phyloP scores from a whole-genome alignment of 2,888 invertebrate species.

The Lathronympha strigana region DNA sequence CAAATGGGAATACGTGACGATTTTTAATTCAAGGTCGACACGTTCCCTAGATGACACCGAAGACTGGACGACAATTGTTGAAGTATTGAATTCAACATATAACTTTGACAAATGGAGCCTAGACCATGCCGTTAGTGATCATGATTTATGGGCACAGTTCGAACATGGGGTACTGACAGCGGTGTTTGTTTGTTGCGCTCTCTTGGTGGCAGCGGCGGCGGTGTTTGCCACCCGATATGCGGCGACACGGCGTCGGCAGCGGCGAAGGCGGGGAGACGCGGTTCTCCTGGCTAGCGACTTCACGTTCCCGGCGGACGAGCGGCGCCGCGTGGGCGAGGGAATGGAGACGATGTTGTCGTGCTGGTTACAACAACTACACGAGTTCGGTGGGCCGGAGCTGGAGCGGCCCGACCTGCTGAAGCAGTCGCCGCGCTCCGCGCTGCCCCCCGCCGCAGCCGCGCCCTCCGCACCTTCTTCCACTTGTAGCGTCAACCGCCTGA shows the following conservation, averaged over 20 bases:
- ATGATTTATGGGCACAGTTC: slow-evolving; percentile 42
- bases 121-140: slow-evolving; percentile 33
- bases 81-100: slow-evolving; percentile 48
- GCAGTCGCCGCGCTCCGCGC: slow-evolving; percentile 85
- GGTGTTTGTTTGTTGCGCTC: slow-evolving; percentile 42
- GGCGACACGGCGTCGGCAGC: slow-evolving; percentile 52
- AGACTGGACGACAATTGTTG: slow-evolving; percentile 52
- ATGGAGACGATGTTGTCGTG: slow-evolving; percentile 94
- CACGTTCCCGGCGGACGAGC: slow-evolving; percentile 64
- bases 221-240: slow-evolving; percentile 38
- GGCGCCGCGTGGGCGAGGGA: slow-evolving; percentile 84
- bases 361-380: slow-evolving; percentile 93
- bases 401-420: slow-evolving; percentile 94
- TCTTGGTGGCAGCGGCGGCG: slow-evolving; percentile 43
- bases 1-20: slow-evolving; percentile 53
- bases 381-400: slow-evolving; percentile 92
- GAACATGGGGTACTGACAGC: slow-evolving; percentile 43
- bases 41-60: slow-evolving; percentile 49
- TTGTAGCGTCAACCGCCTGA: slow-evolving; percentile 74
- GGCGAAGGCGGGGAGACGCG: slow-evolving; percentile 53
- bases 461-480: slow-evolving; percentile 81
- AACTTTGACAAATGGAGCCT: slow-evolving; percentile 46
- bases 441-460: slow-evolving; percentile 46
- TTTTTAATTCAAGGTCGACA: slow-evolving; percentile 49
- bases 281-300: slow-evolving; percentile 57